These are phyloP conservation scores for Conopomorpha cramerella DNA, from an alignment of 1,140 invertebrate species.

Conservation along the genomic window DNA sequence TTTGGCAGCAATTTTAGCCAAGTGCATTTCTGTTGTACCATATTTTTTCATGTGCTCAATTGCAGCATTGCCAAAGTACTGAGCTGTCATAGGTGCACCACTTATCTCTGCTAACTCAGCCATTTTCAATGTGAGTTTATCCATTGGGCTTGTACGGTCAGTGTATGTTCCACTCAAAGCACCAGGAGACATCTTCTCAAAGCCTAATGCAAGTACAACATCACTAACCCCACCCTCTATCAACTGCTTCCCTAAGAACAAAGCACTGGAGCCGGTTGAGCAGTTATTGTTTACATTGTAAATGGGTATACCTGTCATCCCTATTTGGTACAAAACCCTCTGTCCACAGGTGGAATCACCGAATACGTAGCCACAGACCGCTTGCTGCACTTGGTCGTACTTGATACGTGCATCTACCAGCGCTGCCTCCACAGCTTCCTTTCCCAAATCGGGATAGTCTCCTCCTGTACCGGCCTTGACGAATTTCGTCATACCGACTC, in stretches of 20 bases:
- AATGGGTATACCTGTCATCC: constrained; percentile 95
- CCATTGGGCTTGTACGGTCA: constrained; percentile 92
- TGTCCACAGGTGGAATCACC: constrained; percentile 97
- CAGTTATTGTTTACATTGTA: constrained; percentile 99
- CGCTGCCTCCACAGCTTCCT: constrained; percentile 90
- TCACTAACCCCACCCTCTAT: constrained; percentile 83
- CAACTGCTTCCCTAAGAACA: constrained; percentile 89
- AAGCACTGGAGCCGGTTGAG: constrained; percentile 91
- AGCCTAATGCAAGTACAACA: constrained; percentile 92
- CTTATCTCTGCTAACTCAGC: constrained; percentile 78
- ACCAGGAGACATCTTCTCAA: constrained; percentile 97
- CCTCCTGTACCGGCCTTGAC: constrained; percentile 82
- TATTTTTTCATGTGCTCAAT: constrained; percentile 97
- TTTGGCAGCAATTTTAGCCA: constrained; percentile 97
- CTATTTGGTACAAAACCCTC: constrained; percentile 90
- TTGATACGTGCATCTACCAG: constrained; percentile 84
- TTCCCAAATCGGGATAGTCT: constrained; percentile 95
- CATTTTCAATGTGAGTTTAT: constrained; percentile 90
- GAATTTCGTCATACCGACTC: constrained; percentile 94
- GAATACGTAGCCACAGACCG: constrained; percentile 92
- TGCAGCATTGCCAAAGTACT: constrained; percentile 96
- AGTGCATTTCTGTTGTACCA: constrained; percentile 89
- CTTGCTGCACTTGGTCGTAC: constrained; percentile 84
- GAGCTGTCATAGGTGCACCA: constrained; percentile 84
- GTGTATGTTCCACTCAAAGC: constrained; percentile 80